Percentiles rank a stretch among this genome's conserved stretches.
These are phyloP conservation scores for Azemiops feae DNA, from an alignment of 2,113 vertebrate species.

Conservation along the genomic window DNA sequence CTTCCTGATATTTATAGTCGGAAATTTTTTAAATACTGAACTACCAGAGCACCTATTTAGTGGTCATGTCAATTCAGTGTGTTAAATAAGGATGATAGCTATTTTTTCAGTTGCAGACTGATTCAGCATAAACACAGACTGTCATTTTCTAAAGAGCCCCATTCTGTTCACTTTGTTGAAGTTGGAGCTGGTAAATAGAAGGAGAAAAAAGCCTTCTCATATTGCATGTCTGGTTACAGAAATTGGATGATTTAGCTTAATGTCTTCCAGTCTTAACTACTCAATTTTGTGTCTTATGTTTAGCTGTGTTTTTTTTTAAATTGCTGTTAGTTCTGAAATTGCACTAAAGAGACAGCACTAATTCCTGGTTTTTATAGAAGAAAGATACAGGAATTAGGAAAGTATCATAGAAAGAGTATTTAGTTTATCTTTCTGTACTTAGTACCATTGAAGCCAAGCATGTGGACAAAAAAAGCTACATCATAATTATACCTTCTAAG, in stretches of 20 bases:
- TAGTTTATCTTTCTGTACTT: constrained; percentile 35
- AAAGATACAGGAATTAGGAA: constrained; percentile 43
- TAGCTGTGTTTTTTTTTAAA: constrained; percentile 28
- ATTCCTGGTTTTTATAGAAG: neutral
- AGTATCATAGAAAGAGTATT: constrained; percentile 10
- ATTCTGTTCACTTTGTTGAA: constrained; percentile 47
- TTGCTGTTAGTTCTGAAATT: neutral
- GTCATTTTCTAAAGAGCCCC: constrained; percentile 52
- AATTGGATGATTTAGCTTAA: constrained; percentile 50
- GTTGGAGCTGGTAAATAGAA: constrained; percentile 33
- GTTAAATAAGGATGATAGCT: constrained; percentile 44
- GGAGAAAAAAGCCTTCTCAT: constrained; percentile 45
- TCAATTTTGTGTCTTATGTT: constrained; percentile 51
- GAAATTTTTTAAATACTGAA: constrained; percentile 58
- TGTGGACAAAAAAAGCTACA: constrained; percentile 26
- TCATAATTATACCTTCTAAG: constrained; percentile 35
- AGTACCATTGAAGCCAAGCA: constrained; percentile 35
- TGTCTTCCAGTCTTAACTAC: constrained; percentile 56
- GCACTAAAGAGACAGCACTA: neutral
- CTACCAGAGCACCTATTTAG: constrained; percentile 53
- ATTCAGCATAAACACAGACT: constrained; percentile 51
- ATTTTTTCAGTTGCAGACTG: constrained; percentile 59
- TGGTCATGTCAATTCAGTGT: constrained; percentile 51
- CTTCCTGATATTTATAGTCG: constrained; percentile 15
- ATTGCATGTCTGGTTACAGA: constrained; percentile 48